Base-by-base conservation (phyloP, 2,797 vertebrate genomes). In the Natrix natrix region DNA sequence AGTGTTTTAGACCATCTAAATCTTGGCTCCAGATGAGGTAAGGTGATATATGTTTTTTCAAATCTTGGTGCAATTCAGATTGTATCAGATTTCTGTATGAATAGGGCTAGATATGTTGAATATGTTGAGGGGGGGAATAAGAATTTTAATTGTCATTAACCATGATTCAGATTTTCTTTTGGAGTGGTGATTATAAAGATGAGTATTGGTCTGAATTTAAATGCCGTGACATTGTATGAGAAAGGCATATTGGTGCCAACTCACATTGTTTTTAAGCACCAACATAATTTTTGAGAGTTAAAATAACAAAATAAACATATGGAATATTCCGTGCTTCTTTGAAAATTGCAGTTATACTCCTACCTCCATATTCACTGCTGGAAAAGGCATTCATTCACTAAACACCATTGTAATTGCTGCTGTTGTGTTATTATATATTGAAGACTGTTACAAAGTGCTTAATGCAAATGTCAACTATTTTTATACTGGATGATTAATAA, bases 131-230 rank as follows among this genome's bases (percentile, higher is more conserved):
- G 20, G 43, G 8, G 63, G 48, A 83, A 12, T 52, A 20, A 22
- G 28, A 8, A 83, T n/a, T 59, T 69, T 92, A 87, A 55, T 26
- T 74, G n/a, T 11, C 8, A 61, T 55, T 28, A 86, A 60, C 5
- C 57, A 26, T 94, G 24, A 55, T 86, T 69, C 74, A 52, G 88
- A 90, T 93, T 93, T n/a, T 60, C 13, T 87, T 32, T 89, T 16
- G 11, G 88, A 59, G 32, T 94, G 78, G 12, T 8, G 37, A 1
- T 89, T 87, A 69, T 74, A 66, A 43, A 20, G 54, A 11, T 78
- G 55, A 55, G n/a, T 61, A 52, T 11, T 52, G 43, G 43, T 5
- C 0, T 88, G 0, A 91, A 78, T 91, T 94, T 92, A 74, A 54
- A 57, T 48, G 0, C 1, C 66, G 24, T 83, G 60, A 90, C 83